Base-by-base conservation (phyloP, 2,888 invertebrate genomes). In the Sarcophaga carnaria region DNA sequence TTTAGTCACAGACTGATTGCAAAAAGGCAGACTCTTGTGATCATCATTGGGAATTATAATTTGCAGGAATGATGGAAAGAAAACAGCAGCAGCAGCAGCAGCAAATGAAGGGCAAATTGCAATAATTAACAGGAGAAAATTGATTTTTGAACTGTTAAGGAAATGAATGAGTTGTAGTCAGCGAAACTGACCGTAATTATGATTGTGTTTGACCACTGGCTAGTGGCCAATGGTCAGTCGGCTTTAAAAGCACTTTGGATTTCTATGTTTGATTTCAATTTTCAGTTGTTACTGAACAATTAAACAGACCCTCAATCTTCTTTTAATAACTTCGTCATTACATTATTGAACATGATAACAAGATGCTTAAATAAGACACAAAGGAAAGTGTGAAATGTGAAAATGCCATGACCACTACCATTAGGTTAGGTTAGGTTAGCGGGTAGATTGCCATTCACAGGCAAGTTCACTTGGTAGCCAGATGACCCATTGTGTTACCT, bases 51-150 rank as follows among this genome's bases (percentile, higher is more conserved):
- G 8, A 37, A 37, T 37, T 37, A 37, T 37, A 37, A 37, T 37
- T 37, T 8, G 10, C 0, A 10, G 2, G 37, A 37, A 37, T 37
- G 2, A 10, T 8, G 37, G 54, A 54, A 80, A 20, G 3, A 45
- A 54, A 54, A 14, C 14, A 45, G 12, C 22, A 5, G 20, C 4
- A 37, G 20, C 4, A 37, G 10, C 37, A 37, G 2, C 37, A 37
- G 2, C 10, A 37, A 37, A 37, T 37, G 2, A 10, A 1, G 10
- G 25, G 45, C 54, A 78, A 82, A 71, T 85, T 79, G 4, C 66
- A 82, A 76, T 79, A 85, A 79, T 82, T 85, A 76, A 71, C 77
- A 69, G 62, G 49, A 66, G 69, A 72, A 78, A 71, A 83, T 72
- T 72, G 77, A 83, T 72, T 80, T 71, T 67, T 12, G 27, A 62